Base-by-base conservation (phyloP, 2,888 invertebrate species). In the Nemotelus nigrinus region DNA sequence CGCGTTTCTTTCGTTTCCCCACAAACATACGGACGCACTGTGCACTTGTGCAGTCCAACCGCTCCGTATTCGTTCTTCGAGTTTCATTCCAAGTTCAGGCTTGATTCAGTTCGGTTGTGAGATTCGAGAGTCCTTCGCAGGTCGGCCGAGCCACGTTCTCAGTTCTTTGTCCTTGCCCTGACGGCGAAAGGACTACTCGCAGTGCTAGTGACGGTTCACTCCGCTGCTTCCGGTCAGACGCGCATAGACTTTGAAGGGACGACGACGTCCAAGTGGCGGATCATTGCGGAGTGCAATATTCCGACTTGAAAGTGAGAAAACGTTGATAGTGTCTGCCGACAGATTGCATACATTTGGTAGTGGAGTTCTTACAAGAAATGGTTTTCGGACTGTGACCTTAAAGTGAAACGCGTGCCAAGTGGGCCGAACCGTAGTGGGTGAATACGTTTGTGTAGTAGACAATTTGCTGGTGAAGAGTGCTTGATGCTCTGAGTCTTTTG, bases 71-170 rank as follows among this genome's bases (percentile, higher is more conserved):
- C 44, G 48, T 39, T 7, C 39, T 25, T 8, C 50, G 48, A n/a
- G 8, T 45, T 58, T 47, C 74, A 74, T 74, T 74, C 47, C 74
- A 74, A 60, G 74, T 74, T 50, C 48, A 63, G 74, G 47, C 74
- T 74, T 74, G 60, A 60, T 48, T 6, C 74, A 74, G 63, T 60
- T 74, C 63, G 74, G 74, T 74, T 50, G 74, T 74, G 63, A 50
- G 48, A 41, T 10, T 39, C 50, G 8, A 6, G 63, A 8, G 47
- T 74, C 63, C 63, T 60, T 44, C 6, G 53, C 50, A 60, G 41
- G 63, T 74, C 63, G 74, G 50, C 8, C 47, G 44, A 39, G 48
- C 74, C 60, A 74, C 74, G 74, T 74, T 74, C 63, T 74, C 48
- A 45, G 45, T 47, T 72, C 58, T 25, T 58, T 63, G 63, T 63